Evolutionary conservation across 2,113 vertebrate genomes (phyloP), one percentile per base, ranked within the genome.

Genomic region (Pangasianodon hypophthalmus): DNA sequence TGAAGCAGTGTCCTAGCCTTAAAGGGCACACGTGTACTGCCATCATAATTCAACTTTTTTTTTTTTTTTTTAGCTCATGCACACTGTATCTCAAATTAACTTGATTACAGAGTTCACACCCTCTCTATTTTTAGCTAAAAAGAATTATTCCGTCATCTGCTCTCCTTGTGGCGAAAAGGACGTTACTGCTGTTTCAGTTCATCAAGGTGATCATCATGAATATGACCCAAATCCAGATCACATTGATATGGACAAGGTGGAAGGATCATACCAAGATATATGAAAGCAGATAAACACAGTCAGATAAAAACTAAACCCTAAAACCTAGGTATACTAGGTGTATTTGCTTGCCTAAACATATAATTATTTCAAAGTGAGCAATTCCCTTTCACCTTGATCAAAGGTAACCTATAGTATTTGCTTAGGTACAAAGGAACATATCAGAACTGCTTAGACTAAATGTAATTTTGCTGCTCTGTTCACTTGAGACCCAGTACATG

Each of bases 1-100:
- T 85, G 79, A 90, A 91, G 85, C 32, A 83, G 71, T 62, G 77
- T 90, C 87, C 85, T 91, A 69, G 54, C 67, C n/a, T 67, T 77
- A 83, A 37, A 89, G 71, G 67, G 86, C 75, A 69, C 29, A 84
- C 26, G 8, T 79, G 77, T 82, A 88, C 14, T 71, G 50, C 80
- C 82, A 79, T 54, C 81, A 87, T 88, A 56, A 91, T 77, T 67
- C 52, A 32, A 21, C 29, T 69, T 44, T 83, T 79, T 9, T 75
- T 75, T 41, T 58, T 64, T 29, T 37, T 83, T 56, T 82, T 67
- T 37, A 9, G 9, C 41, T 50, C 48, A 37, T 52, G 60, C 81
- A 88, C 87, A 82, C 41, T 50, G 32, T 44, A 24, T 7, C 46
- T 88, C 54, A 80, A 58, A 91, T 91, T 75, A 80, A 71, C 79